phyloP scores from a whole-genome alignment of 2,888 invertebrate species.

The Amitus sp. region DNA sequence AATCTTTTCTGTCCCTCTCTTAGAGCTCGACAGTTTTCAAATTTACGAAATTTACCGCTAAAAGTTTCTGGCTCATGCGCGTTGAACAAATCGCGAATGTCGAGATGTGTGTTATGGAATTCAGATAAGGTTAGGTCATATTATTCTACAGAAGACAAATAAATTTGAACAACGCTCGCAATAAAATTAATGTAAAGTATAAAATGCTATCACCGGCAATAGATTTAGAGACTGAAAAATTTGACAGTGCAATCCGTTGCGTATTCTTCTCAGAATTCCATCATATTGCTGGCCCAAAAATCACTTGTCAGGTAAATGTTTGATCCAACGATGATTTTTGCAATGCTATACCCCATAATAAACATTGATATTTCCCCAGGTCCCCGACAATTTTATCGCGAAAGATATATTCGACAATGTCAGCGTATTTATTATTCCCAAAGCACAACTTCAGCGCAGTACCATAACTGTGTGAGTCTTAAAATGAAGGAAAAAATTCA shows the following conservation, averaged over 20 bases:
- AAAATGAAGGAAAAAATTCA: too few relatives aligned
- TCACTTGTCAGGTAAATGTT: constrained; percentile 79
- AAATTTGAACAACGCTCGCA: too few relatives aligned
- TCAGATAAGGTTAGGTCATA: too few relatives aligned
- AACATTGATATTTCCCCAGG: constrained; percentile 67
- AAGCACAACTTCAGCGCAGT: constrained; percentile 88
- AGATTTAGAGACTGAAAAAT: constrained; percentile 70
- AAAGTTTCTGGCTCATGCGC: too few relatives aligned
- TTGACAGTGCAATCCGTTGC: constrained; percentile 73
- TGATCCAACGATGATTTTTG: too few relatives aligned
- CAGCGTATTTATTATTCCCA: constrained; percentile 95
- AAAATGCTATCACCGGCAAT: neutral
- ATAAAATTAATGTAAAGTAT: too few relatives aligned
- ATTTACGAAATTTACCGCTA: too few relatives aligned
- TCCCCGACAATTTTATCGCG: constrained; percentile 89
- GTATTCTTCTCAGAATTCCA: constrained; percentile 85
- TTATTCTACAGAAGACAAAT: too few relatives aligned
- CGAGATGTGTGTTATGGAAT: too few relatives aligned
- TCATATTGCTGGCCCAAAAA: constrained; percentile 83
- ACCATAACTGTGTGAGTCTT: constrained; percentile 92
- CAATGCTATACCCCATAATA: neutral
- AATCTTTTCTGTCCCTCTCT: too few relatives aligned
- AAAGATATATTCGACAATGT: constrained; percentile 95
- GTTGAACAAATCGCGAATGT: too few relatives aligned
- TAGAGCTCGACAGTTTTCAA: too few relatives aligned